phyloP scores from a whole-genome alignment of 2,888 invertebrate genomes.

The Hirudinaria manillensis region DNA sequence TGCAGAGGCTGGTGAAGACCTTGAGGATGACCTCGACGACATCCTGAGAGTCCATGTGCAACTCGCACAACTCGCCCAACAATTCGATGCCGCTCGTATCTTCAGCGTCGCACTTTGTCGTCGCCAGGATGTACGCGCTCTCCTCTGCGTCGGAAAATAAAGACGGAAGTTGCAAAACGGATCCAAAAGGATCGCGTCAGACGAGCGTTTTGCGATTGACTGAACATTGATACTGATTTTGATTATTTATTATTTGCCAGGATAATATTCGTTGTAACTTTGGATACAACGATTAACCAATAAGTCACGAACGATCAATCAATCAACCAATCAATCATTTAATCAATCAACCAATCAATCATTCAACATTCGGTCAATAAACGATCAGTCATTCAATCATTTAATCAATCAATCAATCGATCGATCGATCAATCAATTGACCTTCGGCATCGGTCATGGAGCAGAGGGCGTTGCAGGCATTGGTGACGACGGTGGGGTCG shows the following conservation, averaged over 20 bases:
- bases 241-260: too few species aligned
- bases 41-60: not conserved
- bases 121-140: conserved; percentile 2
- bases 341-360: too few species aligned
- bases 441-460: conserved; percentile 30
- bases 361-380: too few species aligned
- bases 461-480: conserved; percentile 19
- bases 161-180: not conserved
- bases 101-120: not conserved
- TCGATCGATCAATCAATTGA: not conserved
- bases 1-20: conserved; percentile 20
- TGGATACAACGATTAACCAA: too few species aligned
- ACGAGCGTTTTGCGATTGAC: too few species aligned
- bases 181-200: too few species aligned
- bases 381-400: too few species aligned
- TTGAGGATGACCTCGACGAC: conserved; percentile 1
- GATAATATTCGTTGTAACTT: too few species aligned
- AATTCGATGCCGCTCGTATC: conserved; percentile 13
- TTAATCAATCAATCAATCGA: not conserved
- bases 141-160: not conserved
- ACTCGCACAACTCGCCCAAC: not conserved
- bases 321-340: too few species aligned
- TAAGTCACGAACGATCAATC: too few species aligned
- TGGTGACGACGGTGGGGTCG: not conserved
- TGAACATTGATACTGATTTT: too few species aligned